Conservation (phyloP, 2,888 invertebrate species). For the Folsomia manolachei region DNA sequence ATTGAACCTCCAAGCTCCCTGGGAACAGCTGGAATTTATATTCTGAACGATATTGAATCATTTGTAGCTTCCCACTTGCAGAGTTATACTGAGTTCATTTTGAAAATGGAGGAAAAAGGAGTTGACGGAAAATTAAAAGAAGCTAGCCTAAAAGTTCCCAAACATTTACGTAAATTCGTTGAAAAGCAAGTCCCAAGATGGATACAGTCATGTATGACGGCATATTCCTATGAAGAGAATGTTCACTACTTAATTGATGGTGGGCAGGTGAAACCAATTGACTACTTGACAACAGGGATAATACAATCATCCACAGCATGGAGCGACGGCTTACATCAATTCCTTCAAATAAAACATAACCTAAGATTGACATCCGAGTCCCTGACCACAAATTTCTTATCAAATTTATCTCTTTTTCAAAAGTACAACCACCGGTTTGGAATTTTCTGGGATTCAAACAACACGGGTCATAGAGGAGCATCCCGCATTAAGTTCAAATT, state of each 20-base stretch:
- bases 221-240: slow-evolving; percentile 22
- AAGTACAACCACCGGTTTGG: too few relatives aligned
- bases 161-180: slow-evolving; percentile 16
- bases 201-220: slow-evolving; percentile 24
- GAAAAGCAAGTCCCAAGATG: slow-evolving; percentile 27
- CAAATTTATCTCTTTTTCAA: slow-evolving; percentile 28
- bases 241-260: slow-evolving; percentile 29
- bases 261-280: slow-evolving; percentile 33
- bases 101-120: neutral
- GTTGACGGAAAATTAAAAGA: neutral
- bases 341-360: slow-evolving; percentile 35
- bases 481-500: neutral
- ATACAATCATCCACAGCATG: slow-evolving; percentile 25
- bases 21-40: neutral
- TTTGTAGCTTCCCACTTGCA: neutral
- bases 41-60: neutral
- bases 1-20: neutral
- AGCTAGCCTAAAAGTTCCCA: slow-evolving; percentile 19
- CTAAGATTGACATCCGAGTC: slow-evolving; percentile 26
- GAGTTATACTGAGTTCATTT: too few relatives aligned
- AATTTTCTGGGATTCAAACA: too few relatives aligned
- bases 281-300: slow-evolving; percentile 32
- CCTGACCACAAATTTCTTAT: slow-evolving; percentile 35
- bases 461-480: too few relatives aligned
- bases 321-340: slow-evolving; percentile 40